phyloP scores from a whole-genome alignment of 2,888 invertebrate species.

The Eumerus sabulonum region DNA sequence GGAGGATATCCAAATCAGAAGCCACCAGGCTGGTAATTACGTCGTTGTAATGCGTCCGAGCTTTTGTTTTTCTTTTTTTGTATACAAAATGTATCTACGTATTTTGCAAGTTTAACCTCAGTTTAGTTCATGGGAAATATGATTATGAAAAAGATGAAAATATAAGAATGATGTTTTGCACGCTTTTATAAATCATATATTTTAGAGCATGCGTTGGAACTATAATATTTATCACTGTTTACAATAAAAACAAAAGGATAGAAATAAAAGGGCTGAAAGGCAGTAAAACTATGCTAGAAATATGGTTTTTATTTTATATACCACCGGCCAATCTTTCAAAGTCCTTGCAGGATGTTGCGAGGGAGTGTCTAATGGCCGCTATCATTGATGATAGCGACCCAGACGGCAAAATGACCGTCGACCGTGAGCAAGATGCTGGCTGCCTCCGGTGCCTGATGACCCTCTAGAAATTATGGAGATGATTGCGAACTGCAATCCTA shows the following conservation, averaged over 20 bases:
- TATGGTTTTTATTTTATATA: too few relatives aligned
- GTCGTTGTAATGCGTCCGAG: background rate
- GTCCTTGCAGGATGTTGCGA: too few relatives aligned
- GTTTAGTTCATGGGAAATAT: constrained; percentile 41
- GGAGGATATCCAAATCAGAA: constrained; percentile 78
- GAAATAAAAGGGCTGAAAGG: constrained; percentile 57
- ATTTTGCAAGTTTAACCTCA: constrained; percentile 44
- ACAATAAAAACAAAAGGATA: constrained; percentile 23
- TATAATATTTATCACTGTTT: constrained; percentile 59
- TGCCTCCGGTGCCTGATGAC: too few relatives aligned
- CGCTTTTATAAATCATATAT: constrained; percentile 38
- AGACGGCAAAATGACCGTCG: too few relatives aligned
- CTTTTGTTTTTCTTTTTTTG: constrained; percentile 36
- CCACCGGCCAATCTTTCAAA: too few relatives aligned
- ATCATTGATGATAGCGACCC: too few relatives aligned
- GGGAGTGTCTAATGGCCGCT: too few relatives aligned
- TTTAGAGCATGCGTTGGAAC: constrained; percentile 34
- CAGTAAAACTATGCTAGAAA: constrained; percentile 56
- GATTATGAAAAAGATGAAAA: constrained; percentile 29
- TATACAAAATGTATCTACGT: constrained; percentile 45
- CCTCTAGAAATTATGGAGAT: too few relatives aligned
- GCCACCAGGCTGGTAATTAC: constrained; percentile 78
- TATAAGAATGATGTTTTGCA: constrained; percentile 35
- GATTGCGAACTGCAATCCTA: too few relatives aligned
- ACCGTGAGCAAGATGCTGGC: too few relatives aligned